These are phyloP conservation scores for Thunnus maccoyii DNA, from an alignment of 2,113 vertebrate genomes.

Conservation along the genomic window DNA sequence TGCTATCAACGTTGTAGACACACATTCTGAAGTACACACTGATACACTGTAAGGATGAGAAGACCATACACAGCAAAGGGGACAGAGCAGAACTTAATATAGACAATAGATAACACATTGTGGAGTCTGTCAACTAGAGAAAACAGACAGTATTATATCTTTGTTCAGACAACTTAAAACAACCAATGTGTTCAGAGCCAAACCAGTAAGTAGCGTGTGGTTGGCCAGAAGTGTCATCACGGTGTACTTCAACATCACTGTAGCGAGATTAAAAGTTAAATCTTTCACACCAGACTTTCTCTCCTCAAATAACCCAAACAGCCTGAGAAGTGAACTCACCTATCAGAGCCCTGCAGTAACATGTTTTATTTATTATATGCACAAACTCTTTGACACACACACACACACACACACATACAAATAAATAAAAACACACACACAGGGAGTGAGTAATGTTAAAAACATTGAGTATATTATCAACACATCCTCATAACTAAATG, in stretches of 20 bases:
- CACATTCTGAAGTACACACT: no score
- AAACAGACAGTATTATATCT: no score
- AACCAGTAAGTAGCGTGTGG: no score
- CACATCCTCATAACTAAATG: no score
- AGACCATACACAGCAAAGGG: no score
- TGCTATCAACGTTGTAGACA: no score
- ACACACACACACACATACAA: background rate
- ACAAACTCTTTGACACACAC: background rate
- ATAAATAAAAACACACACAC: background rate
- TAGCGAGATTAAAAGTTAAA: background rate
- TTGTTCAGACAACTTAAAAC: no score
- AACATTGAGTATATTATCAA: background rate
- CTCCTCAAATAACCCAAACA: background rate
- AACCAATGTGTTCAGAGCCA: no score
- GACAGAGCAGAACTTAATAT: no score
- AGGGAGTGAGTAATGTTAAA: slow-evolving; percentile 10
- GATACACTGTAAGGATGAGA: no score
- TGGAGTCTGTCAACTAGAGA: no score
- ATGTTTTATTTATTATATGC: background rate
- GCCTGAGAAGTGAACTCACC: background rate
- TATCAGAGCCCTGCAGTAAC: background rate
- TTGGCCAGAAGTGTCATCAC: background rate
- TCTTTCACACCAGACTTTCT: background rate
- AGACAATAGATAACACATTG: no score
- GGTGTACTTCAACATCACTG: background rate